Conservation (phyloP, 2,797 vertebrate species). For the Sebastes hopkinsi region DNA sequence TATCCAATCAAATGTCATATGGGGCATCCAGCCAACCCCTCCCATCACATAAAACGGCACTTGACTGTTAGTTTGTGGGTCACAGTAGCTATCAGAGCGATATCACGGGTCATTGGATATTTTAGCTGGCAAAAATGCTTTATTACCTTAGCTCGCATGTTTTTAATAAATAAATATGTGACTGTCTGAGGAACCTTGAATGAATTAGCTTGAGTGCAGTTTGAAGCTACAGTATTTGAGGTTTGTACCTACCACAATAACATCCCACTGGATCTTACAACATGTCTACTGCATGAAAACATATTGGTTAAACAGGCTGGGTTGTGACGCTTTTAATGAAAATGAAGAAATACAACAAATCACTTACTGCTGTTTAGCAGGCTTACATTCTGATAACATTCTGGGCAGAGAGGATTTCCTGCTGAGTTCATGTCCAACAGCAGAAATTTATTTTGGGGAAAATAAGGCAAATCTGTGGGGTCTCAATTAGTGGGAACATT, state of each 20-base stretch:
- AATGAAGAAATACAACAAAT: not conserved
- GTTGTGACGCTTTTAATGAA: not conserved
- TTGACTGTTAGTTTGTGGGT: too few relatives aligned
- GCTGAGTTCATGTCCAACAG: slow-evolving; percentile 3
- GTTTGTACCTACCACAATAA: not conserved
- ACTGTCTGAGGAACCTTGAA: not conserved
- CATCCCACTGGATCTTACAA: not conserved
- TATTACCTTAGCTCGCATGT: too few relatives aligned
- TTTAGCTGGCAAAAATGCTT: too few relatives aligned
- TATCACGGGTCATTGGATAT: too few relatives aligned
- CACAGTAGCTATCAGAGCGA: too few relatives aligned
- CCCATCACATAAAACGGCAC: too few relatives aligned
- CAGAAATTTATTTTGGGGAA: slow-evolving; percentile 28
- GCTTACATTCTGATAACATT: slow-evolving; percentile 16
- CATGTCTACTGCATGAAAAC: not conserved
- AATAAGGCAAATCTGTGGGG: slow-evolving; percentile 51
- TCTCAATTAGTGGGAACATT: slow-evolving; percentile 45
- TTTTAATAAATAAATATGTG: not conserved
- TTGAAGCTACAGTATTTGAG: not conserved
- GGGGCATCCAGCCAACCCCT: not conserved
- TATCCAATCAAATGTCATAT: not conserved
- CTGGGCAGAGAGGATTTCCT: slow-evolving; percentile 19
- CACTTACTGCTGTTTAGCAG: slow-evolving; percentile 19
- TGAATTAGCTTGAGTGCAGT: not conserved
- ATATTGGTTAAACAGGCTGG: not conserved